Percentiles rank a stretch among this genome's conserved stretches.
phyloP scores from a whole-genome alignment of 2,113 vertebrate genomes.

The Pelobates fuscus region DNA sequence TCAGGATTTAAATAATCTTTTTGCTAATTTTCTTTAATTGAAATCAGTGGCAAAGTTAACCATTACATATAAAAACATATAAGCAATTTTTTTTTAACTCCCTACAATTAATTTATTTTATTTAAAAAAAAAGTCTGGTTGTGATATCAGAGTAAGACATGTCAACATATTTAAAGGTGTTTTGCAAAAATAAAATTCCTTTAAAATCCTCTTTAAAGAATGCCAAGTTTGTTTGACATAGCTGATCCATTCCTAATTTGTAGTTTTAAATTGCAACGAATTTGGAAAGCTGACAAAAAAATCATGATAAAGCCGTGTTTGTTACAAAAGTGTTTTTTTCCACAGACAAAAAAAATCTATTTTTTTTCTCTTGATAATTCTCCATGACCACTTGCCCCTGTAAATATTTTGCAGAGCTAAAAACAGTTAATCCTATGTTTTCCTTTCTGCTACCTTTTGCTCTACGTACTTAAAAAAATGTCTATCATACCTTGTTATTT shows the following conservation, averaged over 20 bases:
- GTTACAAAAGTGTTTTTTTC: conserved; percentile 6
- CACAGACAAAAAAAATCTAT: conserved; percentile 47
- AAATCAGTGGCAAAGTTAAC: too few species aligned
- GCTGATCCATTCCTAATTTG: background rate
- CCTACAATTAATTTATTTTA: too few species aligned
- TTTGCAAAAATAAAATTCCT: too few species aligned
- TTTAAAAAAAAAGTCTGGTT: too few species aligned
- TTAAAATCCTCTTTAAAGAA: background rate
- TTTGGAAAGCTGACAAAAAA: background rate
- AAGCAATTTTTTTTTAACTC: too few species aligned
- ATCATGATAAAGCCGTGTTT: conserved; percentile 20
- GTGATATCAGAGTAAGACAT: too few species aligned
- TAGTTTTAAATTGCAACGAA: background rate
- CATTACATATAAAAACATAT: too few species aligned
- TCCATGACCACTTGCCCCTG: conserved; percentile 55
- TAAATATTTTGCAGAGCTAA: conserved; percentile 52
- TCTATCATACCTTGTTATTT: conserved; percentile 21
- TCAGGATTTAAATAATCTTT: too few species aligned
- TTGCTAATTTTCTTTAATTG: too few species aligned
- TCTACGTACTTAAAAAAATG: conserved; percentile 6
- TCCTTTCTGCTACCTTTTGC: conserved; percentile 59
- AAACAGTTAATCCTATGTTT: conserved; percentile 57
- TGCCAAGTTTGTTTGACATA: conserved; percentile 21
- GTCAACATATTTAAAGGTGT: too few species aligned
- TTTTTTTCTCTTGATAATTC: conserved; percentile 57